Evolutionary conservation across 2,888 invertebrate species (phyloP).

Genomic region (Subacronicta megacephala): DNA sequence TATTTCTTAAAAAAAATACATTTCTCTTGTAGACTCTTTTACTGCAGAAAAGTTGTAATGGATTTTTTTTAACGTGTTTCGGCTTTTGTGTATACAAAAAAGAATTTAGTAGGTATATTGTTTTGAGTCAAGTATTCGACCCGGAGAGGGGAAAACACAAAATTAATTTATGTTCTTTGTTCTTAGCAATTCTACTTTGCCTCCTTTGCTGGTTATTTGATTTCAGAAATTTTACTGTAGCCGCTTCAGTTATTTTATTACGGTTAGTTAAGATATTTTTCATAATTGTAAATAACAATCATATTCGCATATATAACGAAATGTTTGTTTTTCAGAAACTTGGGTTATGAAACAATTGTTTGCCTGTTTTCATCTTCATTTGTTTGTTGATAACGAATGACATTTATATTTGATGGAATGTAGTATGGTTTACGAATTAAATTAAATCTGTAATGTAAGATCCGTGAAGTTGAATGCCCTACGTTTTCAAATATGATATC

Average conservation of each 20-base stretch:
- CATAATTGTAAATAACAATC: constrained; percentile 37
- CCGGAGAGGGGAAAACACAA: constrained; percentile 23
- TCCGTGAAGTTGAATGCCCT: too few species aligned
- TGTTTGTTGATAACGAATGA: not conserved
- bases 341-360: constrained; percentile 2
- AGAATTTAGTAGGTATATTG: constrained; percentile 22
- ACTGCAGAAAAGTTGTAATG: too few species aligned
- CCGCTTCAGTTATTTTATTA: constrained; percentile 39
- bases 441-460: not conserved
- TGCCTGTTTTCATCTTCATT: not conserved
- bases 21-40: too few species aligned
- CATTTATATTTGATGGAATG: not conserved
- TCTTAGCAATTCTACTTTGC: constrained; percentile 42
- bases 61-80: not conserved
- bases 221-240: constrained; percentile 50
- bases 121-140: constrained; percentile 43
- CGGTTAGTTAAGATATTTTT: constrained; percentile 50
- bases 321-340: constrained; percentile 9
- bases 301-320: constrained; percentile 2
- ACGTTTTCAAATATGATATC: too few species aligned
- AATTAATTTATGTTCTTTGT: constrained; percentile 58
- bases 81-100: not conserved
- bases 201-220: constrained; percentile 48
- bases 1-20: too few species aligned
- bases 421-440: not conserved